Base-by-base conservation (phyloP, 2,797 vertebrate genomes). In the Cirrhinus molitorella region DNA sequence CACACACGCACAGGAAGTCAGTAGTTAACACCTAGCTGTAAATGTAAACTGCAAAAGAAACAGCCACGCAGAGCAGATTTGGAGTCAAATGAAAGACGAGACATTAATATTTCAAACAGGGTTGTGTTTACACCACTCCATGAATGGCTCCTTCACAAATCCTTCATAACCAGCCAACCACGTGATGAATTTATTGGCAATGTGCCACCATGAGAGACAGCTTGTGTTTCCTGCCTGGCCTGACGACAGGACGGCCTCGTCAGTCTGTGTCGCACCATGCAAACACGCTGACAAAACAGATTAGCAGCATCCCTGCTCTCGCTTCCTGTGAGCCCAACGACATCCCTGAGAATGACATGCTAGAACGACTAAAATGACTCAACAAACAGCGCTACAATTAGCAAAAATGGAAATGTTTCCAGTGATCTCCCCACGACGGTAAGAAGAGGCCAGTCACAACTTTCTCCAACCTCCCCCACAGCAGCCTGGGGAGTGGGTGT, bases 261-360 rank as follows among this genome's bases (percentile, higher is more conserved):
- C 76, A 80, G 83, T 72, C 86, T 59, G 71, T 63, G 61, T 77
- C 59, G 31, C 81, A 40, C 78, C 49, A 77, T 55, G 63, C 76
- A 85, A 89, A 88, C 83, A 86, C 67, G 55, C 79, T 85, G 88
- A 88, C 82, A 86, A 86, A 87, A 88, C 71, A 87, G 80, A 85
- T 85, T 83, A 88, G 23, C 80, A 78, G 45, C 84, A 87, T 53
- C 78, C 83, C 34, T 25, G 79, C 61, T 87, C 51, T 70, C 17
- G 17, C 59, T 88, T 88, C 73, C 73, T 82, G 76, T 34, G 49
- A 14, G 21, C 75, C 37, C 49, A 59, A 78, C 3, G 17, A 76
- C 68, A 87, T 75, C 78, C 81, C 57, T 13, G 65, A 49, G 47
- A 81, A 81, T 34, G 53, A 78, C 57, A 70, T 3, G 19, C 55